Evolutionary conservation across 2,113 vertebrate genomes (phyloP).

Genomic region (Riparia riparia): DNA sequence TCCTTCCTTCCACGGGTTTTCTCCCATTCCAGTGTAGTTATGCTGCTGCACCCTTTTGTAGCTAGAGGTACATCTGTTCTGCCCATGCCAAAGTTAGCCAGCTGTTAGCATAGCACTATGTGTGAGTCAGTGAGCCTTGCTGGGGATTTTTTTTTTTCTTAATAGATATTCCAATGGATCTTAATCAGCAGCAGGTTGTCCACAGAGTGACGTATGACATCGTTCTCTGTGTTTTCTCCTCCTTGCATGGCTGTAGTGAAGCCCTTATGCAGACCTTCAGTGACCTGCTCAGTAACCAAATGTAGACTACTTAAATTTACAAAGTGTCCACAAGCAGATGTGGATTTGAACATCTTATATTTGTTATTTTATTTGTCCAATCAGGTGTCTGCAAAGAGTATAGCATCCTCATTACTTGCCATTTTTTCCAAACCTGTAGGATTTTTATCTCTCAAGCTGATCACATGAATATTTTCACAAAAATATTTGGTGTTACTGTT

Average conservation of each 20-base stretch:
- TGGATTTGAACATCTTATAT: not conserved
- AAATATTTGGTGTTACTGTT: not conserved
- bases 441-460: not conserved
- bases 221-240: not conserved
- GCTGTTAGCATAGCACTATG: not conserved
- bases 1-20: not conserved
- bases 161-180: not conserved
- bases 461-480: not conserved
- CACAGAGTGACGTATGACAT: not conserved
- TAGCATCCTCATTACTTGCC: not conserved
- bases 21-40: not conserved
- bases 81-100: not conserved
- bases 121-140: constrained; percentile 17
- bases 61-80: not conserved
- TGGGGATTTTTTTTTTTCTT: not conserved
- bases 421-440: not conserved
- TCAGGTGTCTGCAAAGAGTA: not conserved
- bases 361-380: not conserved
- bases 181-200: constrained; percentile 15
- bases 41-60: not conserved
- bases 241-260: not conserved
- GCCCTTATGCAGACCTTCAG: not conserved
- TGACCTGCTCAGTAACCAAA: not conserved
- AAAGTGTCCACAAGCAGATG: not conserved
- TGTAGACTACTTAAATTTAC: not conserved